Evolutionary conservation across 2,888 invertebrate species (phyloP).

Genomic region (Celastrina argiolus): DNA sequence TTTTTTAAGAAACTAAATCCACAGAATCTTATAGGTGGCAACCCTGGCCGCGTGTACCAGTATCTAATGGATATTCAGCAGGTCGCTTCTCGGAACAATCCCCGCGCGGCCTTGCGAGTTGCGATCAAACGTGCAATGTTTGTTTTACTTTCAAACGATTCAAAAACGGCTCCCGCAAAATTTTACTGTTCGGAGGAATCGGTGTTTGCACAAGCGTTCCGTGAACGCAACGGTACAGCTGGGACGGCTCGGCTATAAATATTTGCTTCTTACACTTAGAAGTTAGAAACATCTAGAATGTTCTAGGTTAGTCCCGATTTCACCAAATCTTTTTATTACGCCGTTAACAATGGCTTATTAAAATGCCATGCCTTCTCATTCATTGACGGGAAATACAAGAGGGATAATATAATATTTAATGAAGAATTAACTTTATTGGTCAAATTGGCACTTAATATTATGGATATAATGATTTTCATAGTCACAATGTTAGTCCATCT

Average conservation of each 20-base stretch:
- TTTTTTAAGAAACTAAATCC: too few relatives aligned
- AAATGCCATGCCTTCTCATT: too few relatives aligned
- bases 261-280: conserved; percentile 34
- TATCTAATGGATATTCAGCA: conserved; percentile 44
- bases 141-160: conserved; percentile 67
- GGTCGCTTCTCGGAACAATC: conserved; percentile 47
- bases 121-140: conserved; percentile 64
- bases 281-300: too few relatives aligned
- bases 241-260: conserved; percentile 47
- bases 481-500: too few relatives aligned
- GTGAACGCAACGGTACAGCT: conserved; percentile 57
- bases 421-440: too few relatives aligned
- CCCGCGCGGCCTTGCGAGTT: conserved; percentile 62
- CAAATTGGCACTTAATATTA: too few relatives aligned
- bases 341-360: too few relatives aligned
- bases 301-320: too few relatives aligned
- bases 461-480: too few relatives aligned
- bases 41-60: conserved; percentile 15
- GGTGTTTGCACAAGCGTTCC: conserved; percentile 63
- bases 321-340: too few relatives aligned
- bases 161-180: conserved; percentile 64
- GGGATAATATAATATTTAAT: too few relatives aligned
- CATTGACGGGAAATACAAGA: too few relatives aligned
- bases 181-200: conserved; percentile 62
- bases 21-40: not conserved